Conservation (phyloP, 2,113 vertebrate species). For the Scopus umbretta region DNA sequence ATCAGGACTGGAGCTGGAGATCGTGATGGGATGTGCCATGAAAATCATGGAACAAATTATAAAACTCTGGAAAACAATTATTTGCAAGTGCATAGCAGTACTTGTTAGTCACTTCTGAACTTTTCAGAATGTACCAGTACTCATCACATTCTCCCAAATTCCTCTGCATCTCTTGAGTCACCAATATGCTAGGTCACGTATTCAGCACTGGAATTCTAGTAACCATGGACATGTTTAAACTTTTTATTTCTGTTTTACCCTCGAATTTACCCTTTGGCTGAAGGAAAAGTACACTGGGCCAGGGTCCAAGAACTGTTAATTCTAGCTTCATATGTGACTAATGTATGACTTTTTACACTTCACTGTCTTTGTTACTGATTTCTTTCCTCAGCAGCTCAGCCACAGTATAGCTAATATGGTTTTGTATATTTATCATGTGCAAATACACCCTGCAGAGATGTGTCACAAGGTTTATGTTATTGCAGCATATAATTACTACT, state of each 20-base stretch:
- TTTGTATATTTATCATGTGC: background rate
- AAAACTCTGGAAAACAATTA: background rate
- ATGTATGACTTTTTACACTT: background rate
- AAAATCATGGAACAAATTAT: background rate
- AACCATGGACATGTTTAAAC: background rate
- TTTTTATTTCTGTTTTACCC: background rate
- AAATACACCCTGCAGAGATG: background rate
- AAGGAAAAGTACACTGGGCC: background rate
- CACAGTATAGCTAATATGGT: background rate
- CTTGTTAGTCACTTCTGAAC: background rate
- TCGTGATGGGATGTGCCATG: background rate
- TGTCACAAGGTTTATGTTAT: background rate
- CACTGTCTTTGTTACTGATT: background rate
- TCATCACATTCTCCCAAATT: background rate
- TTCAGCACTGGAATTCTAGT: background rate
- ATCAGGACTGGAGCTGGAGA: background rate
- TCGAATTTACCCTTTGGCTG: background rate
- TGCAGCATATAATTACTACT: background rate
- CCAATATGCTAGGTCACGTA: rapidly evolving
- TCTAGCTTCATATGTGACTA: background rate
- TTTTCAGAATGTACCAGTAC: background rate
- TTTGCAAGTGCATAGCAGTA: background rate
- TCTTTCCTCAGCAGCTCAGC: background rate
- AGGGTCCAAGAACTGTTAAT: background rate
- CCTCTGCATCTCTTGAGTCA: background rate